These are phyloP conservation scores for Eucera pruinosa DNA, from an alignment of 2,888 invertebrate genomes.

Conservation along the genomic window DNA sequence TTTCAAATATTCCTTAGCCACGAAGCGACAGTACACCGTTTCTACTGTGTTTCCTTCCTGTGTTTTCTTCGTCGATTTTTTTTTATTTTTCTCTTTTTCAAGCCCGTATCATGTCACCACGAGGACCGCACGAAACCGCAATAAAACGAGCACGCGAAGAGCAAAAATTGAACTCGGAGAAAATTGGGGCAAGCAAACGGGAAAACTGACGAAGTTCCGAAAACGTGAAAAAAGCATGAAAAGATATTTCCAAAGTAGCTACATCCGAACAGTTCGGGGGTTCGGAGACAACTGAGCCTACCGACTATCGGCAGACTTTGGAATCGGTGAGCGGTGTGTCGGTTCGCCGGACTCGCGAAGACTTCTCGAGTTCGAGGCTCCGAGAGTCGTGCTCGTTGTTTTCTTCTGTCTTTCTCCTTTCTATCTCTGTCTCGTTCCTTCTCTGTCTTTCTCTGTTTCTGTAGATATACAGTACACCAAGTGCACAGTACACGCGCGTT, in stretches of 20 bases:
- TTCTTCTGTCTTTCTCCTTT: conserved; percentile 51
- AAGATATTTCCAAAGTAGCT: conserved; percentile 13
- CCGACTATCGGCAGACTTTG: conserved; percentile 77
- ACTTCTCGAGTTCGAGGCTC: conserved; percentile 62
- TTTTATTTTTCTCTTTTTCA: neutral
- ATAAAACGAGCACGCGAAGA: neutral
- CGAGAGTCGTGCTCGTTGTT: conserved; percentile 61
- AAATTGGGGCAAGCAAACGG: conserved; percentile 3
- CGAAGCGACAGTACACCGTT: neutral
- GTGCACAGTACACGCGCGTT: conserved; percentile 49
- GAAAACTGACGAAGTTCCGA: neutral
- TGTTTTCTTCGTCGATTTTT: neutral
- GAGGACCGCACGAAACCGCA: conserved; percentile 15
- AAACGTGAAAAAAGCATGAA: conserved; percentile 6
- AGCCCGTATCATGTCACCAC: neutral
- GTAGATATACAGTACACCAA: conserved; percentile 43
- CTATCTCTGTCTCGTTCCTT: no score
- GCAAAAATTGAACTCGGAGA: neutral
- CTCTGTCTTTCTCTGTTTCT: conserved; percentile 13
- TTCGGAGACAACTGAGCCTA: conserved; percentile 82
- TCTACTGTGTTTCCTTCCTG: neutral
- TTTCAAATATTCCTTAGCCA: neutral
- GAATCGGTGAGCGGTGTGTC: conserved; percentile 74
- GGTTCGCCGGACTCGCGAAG: conserved; percentile 67
- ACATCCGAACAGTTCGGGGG: conserved; percentile 82